These are phyloP conservation scores for Falco naumanni DNA, from an alignment of 2,797 vertebrate genomes.

Conservation along the genomic window DNA sequence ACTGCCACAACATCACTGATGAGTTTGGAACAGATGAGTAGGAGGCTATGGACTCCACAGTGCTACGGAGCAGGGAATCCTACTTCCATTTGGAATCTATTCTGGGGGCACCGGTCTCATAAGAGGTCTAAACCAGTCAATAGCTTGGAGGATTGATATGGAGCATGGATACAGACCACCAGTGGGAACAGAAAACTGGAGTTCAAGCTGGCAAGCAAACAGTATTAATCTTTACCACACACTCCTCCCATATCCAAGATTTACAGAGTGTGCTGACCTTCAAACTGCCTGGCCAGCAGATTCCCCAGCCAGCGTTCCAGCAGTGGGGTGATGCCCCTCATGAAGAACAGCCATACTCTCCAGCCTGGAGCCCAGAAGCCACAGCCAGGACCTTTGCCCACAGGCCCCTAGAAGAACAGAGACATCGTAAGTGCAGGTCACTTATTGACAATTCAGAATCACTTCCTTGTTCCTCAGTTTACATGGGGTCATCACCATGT, in stretches of 20 bases:
- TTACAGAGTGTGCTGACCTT: constrained; percentile 82
- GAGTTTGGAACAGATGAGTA: background rate
- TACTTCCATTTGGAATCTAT: background rate
- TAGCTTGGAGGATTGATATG: background rate
- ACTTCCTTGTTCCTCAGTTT: background rate
- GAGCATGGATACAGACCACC: background rate
- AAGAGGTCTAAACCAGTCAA: background rate
- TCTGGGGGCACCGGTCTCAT: background rate
- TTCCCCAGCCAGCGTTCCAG: constrained; percentile 98
- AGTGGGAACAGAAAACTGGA: background rate
- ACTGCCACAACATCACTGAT: background rate
- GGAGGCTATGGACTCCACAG: background rate
- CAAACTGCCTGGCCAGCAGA: constrained; percentile 97
- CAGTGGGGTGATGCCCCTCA: constrained; percentile 97
- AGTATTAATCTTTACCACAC: background rate
- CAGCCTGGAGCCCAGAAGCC: constrained; percentile 99
- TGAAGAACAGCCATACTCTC: constrained; percentile 99
- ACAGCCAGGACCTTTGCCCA: constrained; percentile 98
- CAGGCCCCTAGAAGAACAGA: constrained; percentile 86
- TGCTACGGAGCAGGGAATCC: background rate
- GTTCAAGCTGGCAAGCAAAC: background rate
- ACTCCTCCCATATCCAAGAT: background rate
- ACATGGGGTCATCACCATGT: fast-evolving
- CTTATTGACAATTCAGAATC: background rate
- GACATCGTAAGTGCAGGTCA: background rate